Conservation (phyloP, 2,888 invertebrate genomes). For the Catonia carolina region DNA sequence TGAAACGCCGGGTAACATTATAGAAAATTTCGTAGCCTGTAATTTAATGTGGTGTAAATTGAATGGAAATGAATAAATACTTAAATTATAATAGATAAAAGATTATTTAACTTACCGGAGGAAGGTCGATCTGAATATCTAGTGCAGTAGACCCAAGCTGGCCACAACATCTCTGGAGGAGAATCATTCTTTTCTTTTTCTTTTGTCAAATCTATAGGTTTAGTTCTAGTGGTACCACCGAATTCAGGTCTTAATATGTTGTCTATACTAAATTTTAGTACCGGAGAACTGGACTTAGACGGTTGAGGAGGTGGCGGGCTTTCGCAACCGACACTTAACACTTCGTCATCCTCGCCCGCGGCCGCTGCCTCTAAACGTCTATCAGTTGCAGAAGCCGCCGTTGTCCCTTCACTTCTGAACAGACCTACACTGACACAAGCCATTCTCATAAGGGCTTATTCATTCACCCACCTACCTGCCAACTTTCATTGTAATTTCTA, state of each 20-base stretch:
- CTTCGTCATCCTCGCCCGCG: conserved; percentile 60
- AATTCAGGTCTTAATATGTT: conserved; percentile 83
- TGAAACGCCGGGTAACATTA: no score
- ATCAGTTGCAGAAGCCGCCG: conserved; percentile 2
- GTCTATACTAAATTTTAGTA: conserved; percentile 74
- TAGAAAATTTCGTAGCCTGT: no score
- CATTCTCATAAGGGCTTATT: no score
- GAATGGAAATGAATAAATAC: no score
- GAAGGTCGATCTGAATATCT: conserved; percentile 85
- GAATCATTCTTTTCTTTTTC: conserved; percentile 12
- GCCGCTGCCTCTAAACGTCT: conserved; percentile 36
- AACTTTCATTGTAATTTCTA: no score
- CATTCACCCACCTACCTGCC: no score
- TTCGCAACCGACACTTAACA: conserved; percentile 74
- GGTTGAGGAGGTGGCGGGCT: conserved; percentile 47
- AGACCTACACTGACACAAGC: no score
- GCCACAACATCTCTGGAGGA: conserved; percentile 55
- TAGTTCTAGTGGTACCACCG: conserved; percentile 53
- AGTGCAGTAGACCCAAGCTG: conserved; percentile 97
- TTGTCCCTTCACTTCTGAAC: not conserved
- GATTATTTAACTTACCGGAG: conserved; percentile 79
- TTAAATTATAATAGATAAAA: no score
- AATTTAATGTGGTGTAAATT: no score
- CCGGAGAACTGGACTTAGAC: conserved; percentile 26
- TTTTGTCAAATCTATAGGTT: conserved; percentile 22